Evolutionary conservation across 2,113 vertebrate species (phyloP).

Genomic region (Plecotus auritus): DNA sequence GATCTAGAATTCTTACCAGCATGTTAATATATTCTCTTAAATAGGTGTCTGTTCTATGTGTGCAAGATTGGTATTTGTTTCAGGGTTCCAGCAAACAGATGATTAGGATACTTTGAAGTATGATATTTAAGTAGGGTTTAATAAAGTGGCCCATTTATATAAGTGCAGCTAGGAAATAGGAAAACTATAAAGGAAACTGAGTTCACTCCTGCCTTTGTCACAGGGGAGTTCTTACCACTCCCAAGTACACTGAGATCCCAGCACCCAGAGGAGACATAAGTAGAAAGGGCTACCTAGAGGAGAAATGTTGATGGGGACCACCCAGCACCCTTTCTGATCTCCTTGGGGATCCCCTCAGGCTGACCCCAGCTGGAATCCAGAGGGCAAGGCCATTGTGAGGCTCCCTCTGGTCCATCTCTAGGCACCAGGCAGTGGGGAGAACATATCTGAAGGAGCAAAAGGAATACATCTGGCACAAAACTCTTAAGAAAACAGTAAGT

Average conservation of each 20-base stretch:
- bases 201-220: neutral
- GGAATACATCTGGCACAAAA: neutral
- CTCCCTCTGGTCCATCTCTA: neutral
- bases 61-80: neutral
- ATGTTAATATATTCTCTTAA: neutral
- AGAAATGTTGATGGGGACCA: fast-evolving
- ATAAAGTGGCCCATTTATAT: neutral
- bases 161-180: neutral
- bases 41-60: neutral
- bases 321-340: neutral
- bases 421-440: neutral
- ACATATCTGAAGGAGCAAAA: neutral
- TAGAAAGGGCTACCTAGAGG: neutral
- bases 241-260: neutral
- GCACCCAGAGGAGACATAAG: neutral
- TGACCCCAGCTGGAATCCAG: neutral
- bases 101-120: neutral
- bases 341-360: neutral
- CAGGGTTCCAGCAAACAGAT: neutral
- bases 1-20: neutral
- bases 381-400: neutral
- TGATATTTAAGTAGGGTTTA: neutral
- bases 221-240: neutral
- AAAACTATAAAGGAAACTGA: neutral
- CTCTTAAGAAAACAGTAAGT: neutral